Percentiles rank a stretch among this genome's conserved stretches.
Conservation (phyloP, 2,888 invertebrate genomes). For the Mycalesis mineus region DNA sequence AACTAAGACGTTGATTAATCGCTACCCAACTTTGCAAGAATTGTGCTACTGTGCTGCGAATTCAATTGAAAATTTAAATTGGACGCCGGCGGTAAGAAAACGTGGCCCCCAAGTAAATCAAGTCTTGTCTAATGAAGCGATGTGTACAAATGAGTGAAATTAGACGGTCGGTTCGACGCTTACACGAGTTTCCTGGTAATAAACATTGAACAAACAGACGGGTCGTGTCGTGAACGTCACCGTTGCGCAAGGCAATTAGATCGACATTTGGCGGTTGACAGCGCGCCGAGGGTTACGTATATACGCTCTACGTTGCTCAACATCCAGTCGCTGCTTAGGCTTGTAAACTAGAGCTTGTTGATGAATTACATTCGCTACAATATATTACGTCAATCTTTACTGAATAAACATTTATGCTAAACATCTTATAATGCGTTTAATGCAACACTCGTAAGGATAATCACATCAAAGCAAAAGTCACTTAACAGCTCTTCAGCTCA, state of each 20-base stretch:
- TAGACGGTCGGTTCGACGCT: slow-evolving; percentile 41
- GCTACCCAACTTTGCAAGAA: slow-evolving; percentile 43
- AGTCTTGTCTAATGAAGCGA: slow-evolving; percentile 48
- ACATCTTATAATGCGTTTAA: background rate
- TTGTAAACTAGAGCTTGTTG: slow-evolving; percentile 16
- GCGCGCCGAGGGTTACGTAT: slow-evolving; percentile 30
- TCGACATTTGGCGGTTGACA: slow-evolving; percentile 45
- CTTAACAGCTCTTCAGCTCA: background rate
- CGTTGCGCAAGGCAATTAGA: slow-evolving; percentile 53
- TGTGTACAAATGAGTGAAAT: slow-evolving; percentile 46
- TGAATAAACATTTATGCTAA: slow-evolving; percentile 10
- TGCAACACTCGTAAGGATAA: slow-evolving; percentile 16
- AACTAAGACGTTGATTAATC: slow-evolving; percentile 58
- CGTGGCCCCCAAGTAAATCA: slow-evolving; percentile 35
- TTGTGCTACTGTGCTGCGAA: slow-evolving; percentile 39
- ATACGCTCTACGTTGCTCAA: slow-evolving; percentile 15
- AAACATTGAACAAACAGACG: slow-evolving; percentile 52
- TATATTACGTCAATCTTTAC: background rate
- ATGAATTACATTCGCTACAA: slow-evolving; percentile 4
- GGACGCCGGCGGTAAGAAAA: slow-evolving; percentile 29
- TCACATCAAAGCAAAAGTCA: background rate
- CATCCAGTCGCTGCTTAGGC: slow-evolving; percentile 8
- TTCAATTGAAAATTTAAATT: slow-evolving; percentile 41
- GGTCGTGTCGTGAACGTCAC: slow-evolving; percentile 44
- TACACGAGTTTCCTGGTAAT: slow-evolving; percentile 51